Percentiles rank a stretch among this genome's conserved stretches.
Conservation (phyloP, 1,140 invertebrate species). For the Hermetia illucens region DNA sequence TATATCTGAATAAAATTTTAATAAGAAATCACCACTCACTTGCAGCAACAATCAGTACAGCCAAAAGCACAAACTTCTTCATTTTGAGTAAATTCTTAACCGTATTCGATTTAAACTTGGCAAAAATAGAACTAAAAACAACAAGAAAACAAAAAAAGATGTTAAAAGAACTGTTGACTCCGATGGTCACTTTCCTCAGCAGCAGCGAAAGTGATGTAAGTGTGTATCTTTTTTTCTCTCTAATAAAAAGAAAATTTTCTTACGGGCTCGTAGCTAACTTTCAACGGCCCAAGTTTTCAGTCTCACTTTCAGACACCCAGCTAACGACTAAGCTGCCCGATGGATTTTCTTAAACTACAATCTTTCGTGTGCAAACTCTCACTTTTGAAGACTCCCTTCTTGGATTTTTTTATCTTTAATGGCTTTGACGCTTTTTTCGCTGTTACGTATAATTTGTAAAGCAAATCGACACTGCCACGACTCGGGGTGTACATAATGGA, state of each 20-base stretch:
- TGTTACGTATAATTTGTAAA: no score
- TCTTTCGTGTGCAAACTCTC: slow-evolving; percentile 19
- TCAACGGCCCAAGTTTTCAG: no score
- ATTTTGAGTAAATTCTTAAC: slow-evolving; percentile 18
- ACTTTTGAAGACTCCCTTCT: slow-evolving; percentile 30
- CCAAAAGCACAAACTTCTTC: slow-evolving; percentile 25
- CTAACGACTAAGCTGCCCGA: slow-evolving; percentile 22
- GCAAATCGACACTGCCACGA: no score
- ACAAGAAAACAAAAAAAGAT: slow-evolving; percentile 1
- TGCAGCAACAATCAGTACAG: slow-evolving; percentile 21
- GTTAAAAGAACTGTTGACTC: no score
- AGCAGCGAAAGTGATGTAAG: no score
- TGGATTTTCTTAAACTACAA: slow-evolving; percentile 29
- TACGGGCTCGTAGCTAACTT: no score
- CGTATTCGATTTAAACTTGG: slow-evolving; percentile 2
- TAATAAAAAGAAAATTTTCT: no score
- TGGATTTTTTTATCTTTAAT: not conserved
- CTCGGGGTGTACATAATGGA: no score
- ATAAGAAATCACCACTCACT: slow-evolving; percentile 18
- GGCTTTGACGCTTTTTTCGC: not conserved
- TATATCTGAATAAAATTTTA: no score
- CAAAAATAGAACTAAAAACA: not conserved
- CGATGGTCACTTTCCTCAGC: no score
- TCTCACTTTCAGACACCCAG: no score
- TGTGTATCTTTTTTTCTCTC: no score